Evolutionary conservation across 2,113 vertebrate genomes (phyloP), one percentile per base, ranked within the genome.

Genomic region (Indicator indicator): DNA sequence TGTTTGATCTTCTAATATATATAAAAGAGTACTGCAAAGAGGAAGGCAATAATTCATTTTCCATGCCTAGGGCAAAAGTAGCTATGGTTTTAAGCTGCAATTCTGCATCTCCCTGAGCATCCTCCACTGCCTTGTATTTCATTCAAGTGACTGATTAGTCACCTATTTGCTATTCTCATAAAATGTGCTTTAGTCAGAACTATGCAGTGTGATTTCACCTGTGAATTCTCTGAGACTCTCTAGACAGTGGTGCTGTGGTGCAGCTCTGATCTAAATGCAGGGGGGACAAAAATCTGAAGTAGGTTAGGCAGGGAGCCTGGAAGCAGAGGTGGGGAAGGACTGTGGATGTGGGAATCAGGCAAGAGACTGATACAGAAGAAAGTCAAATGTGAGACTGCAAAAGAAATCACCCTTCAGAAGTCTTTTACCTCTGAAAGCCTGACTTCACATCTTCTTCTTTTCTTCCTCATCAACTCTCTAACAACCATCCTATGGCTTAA

Each of bases 11-110:
- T 88, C 48, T 87, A 78, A 75, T 75, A 62, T 32, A 42, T 86
- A 48, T 78, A 82, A 67, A 93, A 94, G 44, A 40, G 17, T 89
- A 28, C 70, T 84, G 62, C 38, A 69, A 30, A 82, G 38, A 74
- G 54, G 73, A 78, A 89, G 50, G 62, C 32, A 69, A 69, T 95
- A 89, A 89, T 84, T 94, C 42, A 84, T 91, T 94, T 94, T 89
- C 21, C 33, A 24, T 62, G 87, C 74, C 30, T 33, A 58, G 50
- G 62, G 70, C 77, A 92, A 62, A 89, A 84, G 77, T 75, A 78
- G 73, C 93, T 92, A 92, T 28, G 44, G 13, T 68, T 95, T 90
- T 89, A 89, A 86, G 70, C 48, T 69, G 20, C 70, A 95, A 9
- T 92, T 92, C 81, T 58, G 70, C 46, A 40, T 87, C n/a, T 89